Evolutionary conservation across 1,140 invertebrate genomes (phyloP), one percentile per base, ranked within the genome.

Genomic region (Mizuhopecten yessoensis): DNA sequence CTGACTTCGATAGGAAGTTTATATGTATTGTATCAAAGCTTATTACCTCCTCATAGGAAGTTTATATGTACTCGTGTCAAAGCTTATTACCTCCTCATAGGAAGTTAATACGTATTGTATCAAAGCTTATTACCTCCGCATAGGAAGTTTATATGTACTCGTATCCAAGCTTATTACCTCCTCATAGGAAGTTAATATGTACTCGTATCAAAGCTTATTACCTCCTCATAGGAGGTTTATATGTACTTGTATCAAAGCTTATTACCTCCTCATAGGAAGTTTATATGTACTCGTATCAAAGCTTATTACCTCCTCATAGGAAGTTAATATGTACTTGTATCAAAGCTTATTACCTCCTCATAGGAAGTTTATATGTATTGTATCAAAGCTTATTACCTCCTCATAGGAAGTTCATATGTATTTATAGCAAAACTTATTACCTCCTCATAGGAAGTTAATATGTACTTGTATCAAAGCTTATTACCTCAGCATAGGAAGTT

Each of bases 211-310:
- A 39, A 39, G 5, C 5, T 39, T 7, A 93, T 96, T 97, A 98
- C 98, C 97, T 99, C 98, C 89, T 97, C 96, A 93, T 98, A 98
- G 97, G 98, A 98, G 5, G 98, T 97, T 96, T 98, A n/a, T n/a
- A n/a, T n/a, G n/a, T n/a, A 94, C 42, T 45, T 13, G 5, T 7
- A 39, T 5, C 13, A 39, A 39, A 39, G 5, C 5, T 39, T 7
- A 93, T 96, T 97, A 98, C 98, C 97, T 99, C 98, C 89, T 97
- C 96, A 93, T 98, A 98, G n/a, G n/a, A n/a, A n/a, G n/a, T n/a
- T n/a, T n/a, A n/a, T n/a, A n/a, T n/a, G n/a, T n/a, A 94, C 42
- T 45, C 36, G 5, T 7, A 39, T 5, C 13, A 39, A 39, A 39
- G 5, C 5, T 39, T 7, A 93, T 96, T 97, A 98, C 98, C 97